Base-by-base conservation (phyloP, 1,140 invertebrate genomes). In the Calliopsis andreniformis region DNA sequence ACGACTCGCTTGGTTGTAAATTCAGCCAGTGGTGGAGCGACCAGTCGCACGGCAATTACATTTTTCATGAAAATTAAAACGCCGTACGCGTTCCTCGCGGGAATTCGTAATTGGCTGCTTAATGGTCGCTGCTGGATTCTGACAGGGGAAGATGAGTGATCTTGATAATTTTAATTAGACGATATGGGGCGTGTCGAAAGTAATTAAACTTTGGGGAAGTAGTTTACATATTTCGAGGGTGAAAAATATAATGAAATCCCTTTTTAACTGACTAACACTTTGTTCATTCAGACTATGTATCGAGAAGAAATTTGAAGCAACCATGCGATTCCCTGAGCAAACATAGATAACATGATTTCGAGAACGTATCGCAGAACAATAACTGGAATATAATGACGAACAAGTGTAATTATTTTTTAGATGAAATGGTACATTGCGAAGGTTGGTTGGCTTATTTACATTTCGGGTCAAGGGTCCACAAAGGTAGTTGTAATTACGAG, bases 401-500 rank as follows among this genome's bases (percentile, higher is more conserved):
- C 47, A 67, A 47, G 53, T 62, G 51, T 66, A 51, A 82, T 81
- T 82, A 76, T 68, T 63, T 76, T n/a, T 10, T 18, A 64, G 66
- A 77, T 77, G 66, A 58, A 81, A 82, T 63, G 59, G 61, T 67
- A 20, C 23, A 51, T 58, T 12, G n/a, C n/a, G 10, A 23, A 16
- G 45, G 45, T 6, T n/a, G 43, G 16, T 32, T 30, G 45, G 79
- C 68, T 82, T 76, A 77, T 80, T 82, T 76, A 78, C 80, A 78
- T 82, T 72, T 58, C 56, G 75, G 67, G 62, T 78, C 72, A 81
- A 80, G 66, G 58, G 79, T 68, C 70, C 51, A 78, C 73, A 82
- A 82, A 80, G 55, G 56, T 68, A 67, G 55, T 32, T 71, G 79
- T 82, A 82, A 81, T 82, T 82, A 82, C 72, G 80, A 82, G 80